Percentiles rank a stretch among this genome's conserved stretches.
These are phyloP conservation scores for Sinocyclocheilus anophthalmus DNA, from an alignment of 2,113 vertebrate genomes.

Conservation along the genomic window DNA sequence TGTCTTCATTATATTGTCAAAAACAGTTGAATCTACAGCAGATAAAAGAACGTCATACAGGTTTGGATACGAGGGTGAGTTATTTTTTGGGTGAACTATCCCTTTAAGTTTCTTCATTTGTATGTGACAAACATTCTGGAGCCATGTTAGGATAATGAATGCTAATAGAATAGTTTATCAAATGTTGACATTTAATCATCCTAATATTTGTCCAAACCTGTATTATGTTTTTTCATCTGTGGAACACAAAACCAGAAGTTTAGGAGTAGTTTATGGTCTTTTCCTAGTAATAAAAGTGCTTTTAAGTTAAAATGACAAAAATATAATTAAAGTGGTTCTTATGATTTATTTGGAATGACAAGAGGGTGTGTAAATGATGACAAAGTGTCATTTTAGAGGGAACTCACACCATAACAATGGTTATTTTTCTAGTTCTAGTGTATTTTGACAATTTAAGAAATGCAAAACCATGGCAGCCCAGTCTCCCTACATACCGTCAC, in stretches of 20 bases:
- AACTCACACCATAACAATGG: neutral
- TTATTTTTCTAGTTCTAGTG: neutral
- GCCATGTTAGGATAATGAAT: neutral
- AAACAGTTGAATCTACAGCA: neutral
- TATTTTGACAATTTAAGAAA: constrained; percentile 7
- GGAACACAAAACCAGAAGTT: neutral
- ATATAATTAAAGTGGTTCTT: neutral
- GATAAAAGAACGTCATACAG: neutral
- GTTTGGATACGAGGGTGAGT: neutral
- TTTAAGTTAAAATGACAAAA: neutral
- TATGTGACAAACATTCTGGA: neutral
- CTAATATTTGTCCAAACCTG: neutral
- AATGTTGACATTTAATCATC: neutral
- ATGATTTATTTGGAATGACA: neutral
- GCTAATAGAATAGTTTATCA: neutral
- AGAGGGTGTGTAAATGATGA: neutral
- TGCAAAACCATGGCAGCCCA: constrained; percentile 8
- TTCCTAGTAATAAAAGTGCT: neutral
- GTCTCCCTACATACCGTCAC: constrained; percentile 23
- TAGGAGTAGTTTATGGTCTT: neutral
- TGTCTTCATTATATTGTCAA: neutral
- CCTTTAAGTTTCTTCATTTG: neutral
- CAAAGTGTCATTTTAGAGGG: neutral
- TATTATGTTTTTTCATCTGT: neutral
- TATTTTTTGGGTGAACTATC: neutral